A percentile compares a stretch with the other conserved stretches of the same genome.
Evolutionary conservation across 1,140 invertebrate genomes (phyloP).

Genomic region (Rhysida immarginata): DNA sequence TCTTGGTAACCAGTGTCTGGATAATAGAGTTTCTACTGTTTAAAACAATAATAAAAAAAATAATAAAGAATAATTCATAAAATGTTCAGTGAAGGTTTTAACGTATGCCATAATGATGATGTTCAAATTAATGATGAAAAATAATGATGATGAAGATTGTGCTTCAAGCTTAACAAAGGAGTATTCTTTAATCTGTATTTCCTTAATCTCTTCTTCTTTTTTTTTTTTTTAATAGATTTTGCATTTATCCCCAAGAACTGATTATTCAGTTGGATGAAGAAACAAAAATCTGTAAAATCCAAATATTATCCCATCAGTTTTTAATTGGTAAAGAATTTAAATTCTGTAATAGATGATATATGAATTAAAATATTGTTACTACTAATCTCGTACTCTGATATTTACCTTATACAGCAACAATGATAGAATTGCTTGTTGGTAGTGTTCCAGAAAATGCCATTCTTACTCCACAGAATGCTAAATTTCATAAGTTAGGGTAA

Average conservation of each 20-base stretch:
- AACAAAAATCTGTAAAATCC: constrained; percentile 63
- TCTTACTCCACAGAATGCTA: constrained; percentile 22
- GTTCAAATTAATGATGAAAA: too few species aligned
- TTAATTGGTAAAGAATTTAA: constrained; percentile 55
- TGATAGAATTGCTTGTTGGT: constrained; percentile 34
- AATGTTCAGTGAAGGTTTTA: too few species aligned
- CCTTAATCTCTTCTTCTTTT: constrained; percentile 12
- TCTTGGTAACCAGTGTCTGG: too few species aligned
- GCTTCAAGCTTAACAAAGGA: too few species aligned
- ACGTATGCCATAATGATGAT: too few species aligned
- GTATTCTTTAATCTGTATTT: too few species aligned
- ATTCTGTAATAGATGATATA: not conserved
- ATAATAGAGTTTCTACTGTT: too few species aligned
- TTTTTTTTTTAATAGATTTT: constrained; percentile 38
- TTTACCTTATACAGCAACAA: constrained; percentile 26
- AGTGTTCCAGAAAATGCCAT: constrained; percentile 25
- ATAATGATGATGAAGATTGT: too few species aligned
- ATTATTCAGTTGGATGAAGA: constrained; percentile 58
- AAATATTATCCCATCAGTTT: constrained; percentile 80
- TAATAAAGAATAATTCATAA: too few species aligned
- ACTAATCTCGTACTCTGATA: not conserved
- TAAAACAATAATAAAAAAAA: too few species aligned
- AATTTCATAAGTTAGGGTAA: constrained; percentile 33
- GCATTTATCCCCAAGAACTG: constrained; percentile 73
- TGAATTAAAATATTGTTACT: too few species aligned